Evolutionary conservation across 2,113 vertebrate genomes (phyloP).

Genomic region (Clupea harengus): DNA sequence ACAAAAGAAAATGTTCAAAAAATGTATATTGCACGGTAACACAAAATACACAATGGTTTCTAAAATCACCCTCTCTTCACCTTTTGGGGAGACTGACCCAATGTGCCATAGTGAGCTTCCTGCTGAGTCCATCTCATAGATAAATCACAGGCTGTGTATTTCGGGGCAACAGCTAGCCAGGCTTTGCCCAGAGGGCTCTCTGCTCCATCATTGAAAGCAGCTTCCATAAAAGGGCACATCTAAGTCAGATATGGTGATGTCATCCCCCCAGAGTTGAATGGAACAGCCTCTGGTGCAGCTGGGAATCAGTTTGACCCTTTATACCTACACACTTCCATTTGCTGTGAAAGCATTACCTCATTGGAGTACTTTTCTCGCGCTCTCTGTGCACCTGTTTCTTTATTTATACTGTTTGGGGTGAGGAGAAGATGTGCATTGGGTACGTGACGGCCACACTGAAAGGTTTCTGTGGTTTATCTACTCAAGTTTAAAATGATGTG

Average conservation of each 20-base stretch:
- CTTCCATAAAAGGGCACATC: conserved; percentile 46
- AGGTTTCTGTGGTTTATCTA: conserved; percentile 5
- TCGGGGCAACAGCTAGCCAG: conserved; percentile 16
- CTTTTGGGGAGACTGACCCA: neutral
- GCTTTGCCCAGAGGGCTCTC: conserved; percentile 18
- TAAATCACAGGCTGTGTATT: conserved; percentile 22
- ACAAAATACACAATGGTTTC: neutral
- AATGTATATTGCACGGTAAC: conserved; percentile 16
- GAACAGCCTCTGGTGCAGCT: neutral
- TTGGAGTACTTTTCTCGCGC: neutral
- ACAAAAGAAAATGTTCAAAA: neutral
- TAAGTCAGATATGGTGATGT: conserved; percentile 32
- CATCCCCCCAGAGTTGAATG: conserved; percentile 27
- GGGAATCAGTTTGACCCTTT: conserved; percentile 38
- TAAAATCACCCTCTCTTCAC: conserved; percentile 16
- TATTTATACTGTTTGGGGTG: neutral
- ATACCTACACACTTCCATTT: conserved; percentile 13
- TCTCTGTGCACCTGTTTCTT: conserved; percentile 7
- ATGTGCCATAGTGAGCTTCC: conserved; percentile 17
- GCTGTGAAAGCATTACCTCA: conserved; percentile 36
- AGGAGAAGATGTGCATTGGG: neutral
- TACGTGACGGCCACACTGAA: neutral
- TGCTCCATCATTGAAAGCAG: neutral
- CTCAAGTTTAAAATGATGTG: neutral
- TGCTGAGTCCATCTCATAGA: conserved; percentile 21